These are phyloP conservation scores for Petrocephalus schoutedeni DNA, from an alignment of 2,797 vertebrate species.

Conservation along the genomic window DNA sequence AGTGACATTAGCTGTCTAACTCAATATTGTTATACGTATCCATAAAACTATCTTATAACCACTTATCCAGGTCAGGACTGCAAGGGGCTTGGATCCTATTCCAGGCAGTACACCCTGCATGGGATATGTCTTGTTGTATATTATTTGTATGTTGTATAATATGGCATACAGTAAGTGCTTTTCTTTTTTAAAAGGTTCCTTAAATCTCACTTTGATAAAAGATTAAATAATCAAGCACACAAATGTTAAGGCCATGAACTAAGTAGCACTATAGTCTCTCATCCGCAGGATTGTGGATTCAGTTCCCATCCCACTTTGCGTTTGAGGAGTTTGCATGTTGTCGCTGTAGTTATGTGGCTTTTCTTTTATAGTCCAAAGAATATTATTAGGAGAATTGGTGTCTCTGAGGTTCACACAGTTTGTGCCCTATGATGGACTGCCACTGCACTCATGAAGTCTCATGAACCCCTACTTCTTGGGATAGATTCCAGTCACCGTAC, in stretches of 20 bases:
- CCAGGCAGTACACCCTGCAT: not conserved
- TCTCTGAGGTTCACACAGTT: not conserved
- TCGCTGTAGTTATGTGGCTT: not conserved
- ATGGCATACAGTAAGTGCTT: not conserved
- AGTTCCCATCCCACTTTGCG: not conserved
- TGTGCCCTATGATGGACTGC: not conserved
- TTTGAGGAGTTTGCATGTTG: not conserved
- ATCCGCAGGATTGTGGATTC: not conserved
- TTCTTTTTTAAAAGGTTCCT: not conserved
- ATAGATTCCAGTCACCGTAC: not conserved
- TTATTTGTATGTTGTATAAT: not conserved
- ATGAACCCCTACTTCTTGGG: not conserved
- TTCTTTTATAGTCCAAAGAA: not conserved
- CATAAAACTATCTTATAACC: not conserved
- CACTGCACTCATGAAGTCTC: not conserved
- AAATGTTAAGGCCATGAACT: not conserved
- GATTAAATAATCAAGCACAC: not conserved
- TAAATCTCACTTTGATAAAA: not conserved
- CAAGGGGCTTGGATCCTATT: not conserved
- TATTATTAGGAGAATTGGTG: not conserved
- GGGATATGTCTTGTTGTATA: not conserved
- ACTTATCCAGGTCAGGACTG: not conserved
- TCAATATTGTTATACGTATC: not conserved
- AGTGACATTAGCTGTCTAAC: not conserved
- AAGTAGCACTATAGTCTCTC: not conserved